Conservation (phyloP, 2,113 vertebrate species). For the Aegithalos caudatus region DNA sequence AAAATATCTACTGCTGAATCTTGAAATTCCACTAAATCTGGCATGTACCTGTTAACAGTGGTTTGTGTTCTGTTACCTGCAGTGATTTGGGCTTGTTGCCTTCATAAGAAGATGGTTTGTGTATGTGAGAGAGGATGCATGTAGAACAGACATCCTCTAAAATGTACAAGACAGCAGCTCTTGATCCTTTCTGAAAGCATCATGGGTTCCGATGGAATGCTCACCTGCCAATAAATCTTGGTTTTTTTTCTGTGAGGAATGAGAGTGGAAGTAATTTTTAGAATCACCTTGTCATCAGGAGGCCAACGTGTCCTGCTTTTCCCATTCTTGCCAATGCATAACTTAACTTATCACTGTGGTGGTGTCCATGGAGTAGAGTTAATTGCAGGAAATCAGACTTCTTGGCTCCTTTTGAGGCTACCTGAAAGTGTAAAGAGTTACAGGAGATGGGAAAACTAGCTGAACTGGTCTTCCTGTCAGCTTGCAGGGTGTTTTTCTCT, state of each 20-base stretch:
- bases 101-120: neutral
- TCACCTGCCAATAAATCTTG: neutral
- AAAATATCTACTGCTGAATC: neutral
- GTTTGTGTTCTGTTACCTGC: neutral
- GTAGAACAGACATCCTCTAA: neutral
- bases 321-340: neutral
- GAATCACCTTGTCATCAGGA: neutral
- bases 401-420: neutral
- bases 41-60: neutral
- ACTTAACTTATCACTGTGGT: rapidly evolving
- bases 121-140: neutral
- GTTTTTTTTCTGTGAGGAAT: neutral
- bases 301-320: neutral
- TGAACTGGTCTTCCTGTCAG: neutral
- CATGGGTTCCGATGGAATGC: rapidly evolving
- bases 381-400: neutral
- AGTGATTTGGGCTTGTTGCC: neutral
- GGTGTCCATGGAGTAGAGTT: neutral
- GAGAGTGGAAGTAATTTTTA: neutral
- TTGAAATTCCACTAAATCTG: neutral
- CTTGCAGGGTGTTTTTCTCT: neutral
- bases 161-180: neutral
- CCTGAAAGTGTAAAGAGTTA: neutral
- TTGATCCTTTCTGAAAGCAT: neutral
- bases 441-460: neutral